Base-by-base conservation (phyloP, 2,888 invertebrate species). In the Scaptomyza reducta region DNA sequence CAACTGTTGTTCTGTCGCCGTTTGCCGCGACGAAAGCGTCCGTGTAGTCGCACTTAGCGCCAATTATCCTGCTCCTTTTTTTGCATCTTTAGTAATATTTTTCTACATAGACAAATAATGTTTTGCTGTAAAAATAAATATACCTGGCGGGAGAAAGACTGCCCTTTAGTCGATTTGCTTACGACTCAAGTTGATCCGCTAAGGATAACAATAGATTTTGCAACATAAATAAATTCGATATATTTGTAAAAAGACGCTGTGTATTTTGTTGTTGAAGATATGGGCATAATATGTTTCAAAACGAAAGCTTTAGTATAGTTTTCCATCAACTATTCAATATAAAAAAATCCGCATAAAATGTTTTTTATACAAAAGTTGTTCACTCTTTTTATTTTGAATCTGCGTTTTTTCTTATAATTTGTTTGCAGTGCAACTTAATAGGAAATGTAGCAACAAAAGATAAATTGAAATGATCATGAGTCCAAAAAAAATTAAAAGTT, bases 11-110 rank as follows among this genome's bases (percentile, higher is more conserved):
- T 86, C 56, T 76, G 83, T 25, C 68, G 86, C 47, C 77, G 70
- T 6, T 51, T 68, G 25, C 61, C 67, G 10, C 58, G 58, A 7
- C 55, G 44, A 7, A 42, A 27, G 16, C 41, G 54, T 41, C 29
- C 46, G 14, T 51, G 60, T 38, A 63, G 40, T 42, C 66, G 59
- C 10, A 56, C 57, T 66, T 76, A 79, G 49, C 46, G 57, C 14
- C 42, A 35, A 58, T 31, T 6, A 31, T 62, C 58, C 56, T 56
- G 38, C 58, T 33, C 27, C 56, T 35, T 18, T 59, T 46, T 51
- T 59, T 72, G 53, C 53, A 50, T 63, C 58, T 64, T 71, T 81
- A 87, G 81, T 62, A 71, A 83, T 87, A 87, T 83, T 87, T 85
- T 87, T 82, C 65, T 82, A 87, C 81, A 49, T 78, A 80, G 85